A percentile compares a stretch with the other conserved stretches of the same genome.
These are phyloP conservation scores for Fragum sueziense DNA, from an alignment of 2,888 invertebrate genomes.

Conservation along the genomic window DNA sequence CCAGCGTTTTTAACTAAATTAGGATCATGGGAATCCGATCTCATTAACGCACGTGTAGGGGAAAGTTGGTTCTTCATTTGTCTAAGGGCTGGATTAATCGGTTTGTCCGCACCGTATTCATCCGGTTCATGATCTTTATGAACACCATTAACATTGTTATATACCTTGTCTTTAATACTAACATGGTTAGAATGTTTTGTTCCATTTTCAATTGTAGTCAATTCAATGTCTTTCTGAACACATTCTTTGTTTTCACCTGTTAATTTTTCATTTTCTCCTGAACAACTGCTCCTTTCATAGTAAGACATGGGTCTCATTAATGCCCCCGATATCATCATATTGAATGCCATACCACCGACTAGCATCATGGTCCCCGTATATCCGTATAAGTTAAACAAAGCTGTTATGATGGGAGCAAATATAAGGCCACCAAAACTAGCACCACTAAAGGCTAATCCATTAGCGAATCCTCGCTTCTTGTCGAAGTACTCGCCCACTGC, in stretches of 20 bases:
- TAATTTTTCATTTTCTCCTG: background rate
- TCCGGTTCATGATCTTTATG: background rate
- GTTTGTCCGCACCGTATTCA: background rate
- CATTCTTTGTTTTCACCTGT: background rate
- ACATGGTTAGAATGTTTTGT: background rate
- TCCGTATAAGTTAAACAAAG: constrained; percentile 30
- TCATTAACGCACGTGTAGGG: background rate
- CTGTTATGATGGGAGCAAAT: constrained; percentile 41
- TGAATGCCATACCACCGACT: constrained; percentile 30
- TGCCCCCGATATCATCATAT: constrained; percentile 28
- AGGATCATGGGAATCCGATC: constrained; percentile 30
- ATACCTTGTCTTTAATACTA: background rate
- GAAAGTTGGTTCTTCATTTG: background rate
- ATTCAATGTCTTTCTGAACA: background rate
- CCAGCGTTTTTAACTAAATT: background rate
- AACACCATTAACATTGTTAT: background rate
- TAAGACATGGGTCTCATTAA: constrained; percentile 35
- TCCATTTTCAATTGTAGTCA: background rate
- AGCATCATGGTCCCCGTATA: constrained; percentile 41
- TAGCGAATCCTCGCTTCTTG: constrained; percentile 36
- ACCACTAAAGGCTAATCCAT: constrained; percentile 32
- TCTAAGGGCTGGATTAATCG: background rate
- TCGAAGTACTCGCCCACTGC: constrained; percentile 34
- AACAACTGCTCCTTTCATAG: background rate
- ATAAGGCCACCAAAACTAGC: constrained; percentile 41